Evolutionary conservation across 2,797 vertebrate species (phyloP), one percentile per base, ranked within the genome.

Genomic region (Pangasius sanitwongsei): DNA sequence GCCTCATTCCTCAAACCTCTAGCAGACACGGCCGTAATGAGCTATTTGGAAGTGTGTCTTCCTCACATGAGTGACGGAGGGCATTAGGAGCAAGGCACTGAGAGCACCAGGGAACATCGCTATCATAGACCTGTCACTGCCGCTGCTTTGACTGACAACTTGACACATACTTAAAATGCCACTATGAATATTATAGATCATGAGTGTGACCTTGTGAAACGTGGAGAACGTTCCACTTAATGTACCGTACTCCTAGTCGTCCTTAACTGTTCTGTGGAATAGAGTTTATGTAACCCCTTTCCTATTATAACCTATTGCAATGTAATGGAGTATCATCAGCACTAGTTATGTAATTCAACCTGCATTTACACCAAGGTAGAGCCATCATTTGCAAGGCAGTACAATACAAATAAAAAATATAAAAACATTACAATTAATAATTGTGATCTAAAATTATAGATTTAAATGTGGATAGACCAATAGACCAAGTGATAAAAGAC

Each of bases 31-130:
- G 69, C 13, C 11, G 70, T 87, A 89, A 87, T 67, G 75, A 87
- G 86, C 72, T 75, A 67, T 55, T 69, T 55, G 25, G 67, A 50
- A 86, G 50, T 48, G 16, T 65, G 44, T 86, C 83, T 81, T 53
- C 74, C 31, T 31, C 31, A 55, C 75, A 53, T 88, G 65, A 88
- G 9, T 89, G 89, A 86, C 77, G 65, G 83, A 63, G 86, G 87
- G 86, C 72, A 86, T 87, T 75, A 20, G 48, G 28, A 88, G n/a
- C 55, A 70, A 57, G 74, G 78, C 37, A 57, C 48, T 37, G 63
- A 83, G 70, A 59, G 77, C 67, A 25, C 53, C n/a, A 41, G 81
- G 55, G 72, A 78, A 59, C n/a, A 12, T 16, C 9, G 63, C 74
- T 55, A 74, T 85, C 53, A 61, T 85, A 82, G 44, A 87, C 72